These are phyloP conservation scores for Pipa parva DNA, from an alignment of 2,113 vertebrate genomes.

Conservation along the genomic window DNA sequence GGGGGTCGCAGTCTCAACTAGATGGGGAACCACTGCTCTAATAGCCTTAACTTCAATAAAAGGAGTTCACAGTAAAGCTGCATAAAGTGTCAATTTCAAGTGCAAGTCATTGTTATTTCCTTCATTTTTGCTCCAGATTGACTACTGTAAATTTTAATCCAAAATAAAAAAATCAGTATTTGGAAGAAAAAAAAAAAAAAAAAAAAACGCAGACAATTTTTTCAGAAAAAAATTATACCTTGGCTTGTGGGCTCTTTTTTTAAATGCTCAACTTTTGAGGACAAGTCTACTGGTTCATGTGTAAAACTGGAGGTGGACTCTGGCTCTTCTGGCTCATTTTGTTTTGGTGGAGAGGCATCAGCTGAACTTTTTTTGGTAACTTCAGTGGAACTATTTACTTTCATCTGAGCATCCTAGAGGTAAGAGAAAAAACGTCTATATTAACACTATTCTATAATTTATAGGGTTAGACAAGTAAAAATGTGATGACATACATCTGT, in stretches of 20 bases:
- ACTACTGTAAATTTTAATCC: too few species aligned
- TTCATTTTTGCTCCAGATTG: neutral
- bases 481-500: neutral
- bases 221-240: conserved; percentile 49
- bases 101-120: conserved; percentile 52
- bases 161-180: conserved; percentile 25
- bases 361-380: conserved; percentile 22
- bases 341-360: conserved; percentile 18
- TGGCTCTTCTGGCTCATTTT: conserved; percentile 48
- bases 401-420: conserved; percentile 46
- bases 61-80: too few species aligned
- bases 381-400: conserved; percentile 42
- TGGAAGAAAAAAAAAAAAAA: conserved; percentile 18
- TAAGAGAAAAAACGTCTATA: neutral
- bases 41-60: too few species aligned
- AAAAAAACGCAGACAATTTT: neutral
- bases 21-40: too few species aligned
- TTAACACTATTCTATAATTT: too few species aligned
- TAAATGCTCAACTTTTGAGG: conserved; percentile 65
- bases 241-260: conserved; percentile 54
- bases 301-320: conserved; percentile 43
- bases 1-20: too few species aligned
- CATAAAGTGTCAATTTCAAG: too few species aligned
- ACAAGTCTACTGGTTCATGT: conserved; percentile 77
- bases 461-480: neutral